Evolutionary conservation across 1,140 invertebrate species (phyloP), one percentile per base, ranked within the genome.

Genomic region (Platyscapa corneri): DNA sequence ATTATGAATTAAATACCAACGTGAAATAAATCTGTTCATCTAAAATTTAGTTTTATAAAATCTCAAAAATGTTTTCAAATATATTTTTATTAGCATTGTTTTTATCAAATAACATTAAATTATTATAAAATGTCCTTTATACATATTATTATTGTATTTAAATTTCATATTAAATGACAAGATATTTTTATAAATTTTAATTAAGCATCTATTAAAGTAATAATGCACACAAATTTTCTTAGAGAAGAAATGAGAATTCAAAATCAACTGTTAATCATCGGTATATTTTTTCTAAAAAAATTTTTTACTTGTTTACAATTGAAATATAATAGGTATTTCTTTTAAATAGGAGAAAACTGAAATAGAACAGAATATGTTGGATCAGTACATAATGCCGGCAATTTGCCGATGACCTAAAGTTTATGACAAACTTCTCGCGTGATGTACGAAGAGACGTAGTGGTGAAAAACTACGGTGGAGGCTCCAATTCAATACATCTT

Each of bases 391-490:
- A 14, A 0, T 37, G 23, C 60, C 37, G 39, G 32, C 46, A 8
- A 56, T 0, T 16, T 18, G 39, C 60, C 84, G 78, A 82, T 76
- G 78, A 92, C 83, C 83, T 83, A 77, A 86, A 67, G 88, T 90
- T 88, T 85, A 93, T 93, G 92, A 93, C 92, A 91, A 93, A 93
- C 89, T 92, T 92, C 84, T 89, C 92, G 89, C 92, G 91, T 87
- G 92, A 93, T 91, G 91, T 88, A 53, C 91, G 91, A 67, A 89
- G 92, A 46, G 85, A 89, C 91, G 92, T 90, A 90, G 90, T 84
- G 91, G 91, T 87, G 86, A 92, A 86, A 88, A 91, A 93, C 49
- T 92, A 92, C 86, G 85, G 14, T 27, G 27, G 76, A 23, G 64
- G 53, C 18, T 65, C 89, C 2, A 90, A 92, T 85, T 90, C 90